phyloP scores from a whole-genome alignment of 2,113 vertebrate genomes.

The Notechis scutatus region DNA sequence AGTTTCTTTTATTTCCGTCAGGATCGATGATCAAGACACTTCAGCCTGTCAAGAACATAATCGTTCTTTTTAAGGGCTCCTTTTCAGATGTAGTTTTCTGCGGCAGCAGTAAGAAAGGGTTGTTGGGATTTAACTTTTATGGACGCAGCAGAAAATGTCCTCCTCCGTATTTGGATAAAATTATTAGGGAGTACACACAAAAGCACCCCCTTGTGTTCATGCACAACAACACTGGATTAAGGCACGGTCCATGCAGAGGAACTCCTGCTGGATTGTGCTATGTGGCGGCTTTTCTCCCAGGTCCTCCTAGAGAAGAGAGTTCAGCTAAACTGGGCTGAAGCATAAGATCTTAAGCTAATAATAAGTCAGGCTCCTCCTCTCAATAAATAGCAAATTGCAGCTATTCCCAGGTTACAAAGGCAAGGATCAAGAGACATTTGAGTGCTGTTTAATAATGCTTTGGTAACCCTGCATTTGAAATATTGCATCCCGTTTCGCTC shows the following conservation, averaged over 20 bases:
- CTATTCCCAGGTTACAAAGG: not conserved
- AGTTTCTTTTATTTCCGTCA: slow-evolving; percentile 57
- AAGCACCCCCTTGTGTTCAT: not conserved
- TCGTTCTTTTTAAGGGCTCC: slow-evolving; percentile 43
- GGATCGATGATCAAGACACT: slow-evolving; percentile 64
- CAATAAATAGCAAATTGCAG: not conserved
- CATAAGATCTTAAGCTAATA: not conserved
- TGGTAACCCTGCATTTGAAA: not conserved
- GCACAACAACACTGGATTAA: too few species aligned
- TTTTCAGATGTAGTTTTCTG: slow-evolving; percentile 37
- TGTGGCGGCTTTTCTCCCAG: not conserved
- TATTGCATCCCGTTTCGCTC: not conserved
- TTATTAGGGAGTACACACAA: too few species aligned
- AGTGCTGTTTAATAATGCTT: not conserved
- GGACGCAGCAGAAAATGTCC: not conserved
- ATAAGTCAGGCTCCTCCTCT: not conserved
- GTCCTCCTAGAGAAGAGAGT: not conserved
- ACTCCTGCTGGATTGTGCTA: not conserved
- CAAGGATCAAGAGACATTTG: not conserved
- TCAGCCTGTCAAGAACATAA: slow-evolving; percentile 61
- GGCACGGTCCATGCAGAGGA: too few species aligned
- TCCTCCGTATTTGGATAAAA: not conserved
- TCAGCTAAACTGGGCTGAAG: not conserved
- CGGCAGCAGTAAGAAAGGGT: not conserved
- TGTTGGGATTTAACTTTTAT: not conserved